A percentile compares a stretch with the other conserved stretches of the same genome.
These are phyloP conservation scores for Nomia melanderi DNA, from an alignment of 1,140 invertebrate genomes.

Conservation along the genomic window DNA sequence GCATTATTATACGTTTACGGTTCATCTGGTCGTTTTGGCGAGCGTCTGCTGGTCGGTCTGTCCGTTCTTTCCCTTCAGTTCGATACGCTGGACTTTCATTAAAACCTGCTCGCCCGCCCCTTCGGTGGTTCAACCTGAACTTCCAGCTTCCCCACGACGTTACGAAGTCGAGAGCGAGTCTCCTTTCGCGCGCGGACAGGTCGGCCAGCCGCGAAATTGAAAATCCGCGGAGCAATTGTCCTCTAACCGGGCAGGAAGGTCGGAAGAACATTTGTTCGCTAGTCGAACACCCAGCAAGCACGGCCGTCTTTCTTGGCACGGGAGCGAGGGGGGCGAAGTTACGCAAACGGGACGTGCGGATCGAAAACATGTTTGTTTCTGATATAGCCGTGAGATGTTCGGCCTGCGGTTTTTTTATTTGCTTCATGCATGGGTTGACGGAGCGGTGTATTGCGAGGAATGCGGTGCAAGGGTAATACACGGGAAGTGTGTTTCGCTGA, in stretches of 20 bases:
- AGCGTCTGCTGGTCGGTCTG: background rate
- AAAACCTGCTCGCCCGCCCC: constrained; percentile 20
- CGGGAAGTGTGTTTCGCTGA: no score
- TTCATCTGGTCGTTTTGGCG: constrained; percentile 43
- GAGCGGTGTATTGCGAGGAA: no score
- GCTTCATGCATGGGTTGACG: background rate
- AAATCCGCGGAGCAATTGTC: constrained; percentile 35
- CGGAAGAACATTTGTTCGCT: background rate
- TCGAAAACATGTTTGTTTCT: constrained; percentile 6
- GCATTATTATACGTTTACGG: constrained; percentile 51
- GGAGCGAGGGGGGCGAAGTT: background rate
- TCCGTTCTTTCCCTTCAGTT: background rate
- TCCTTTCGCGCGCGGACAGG: background rate
- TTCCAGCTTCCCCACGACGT: constrained; percentile 1
- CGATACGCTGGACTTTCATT: constrained; percentile 45
- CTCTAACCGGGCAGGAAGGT: background rate
- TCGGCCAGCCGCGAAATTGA: constrained; percentile 40
- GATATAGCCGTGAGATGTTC: background rate
- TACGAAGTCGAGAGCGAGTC: background rate
- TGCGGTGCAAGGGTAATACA: no score
- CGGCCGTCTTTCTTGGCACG: background rate
- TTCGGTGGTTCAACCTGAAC: background rate
- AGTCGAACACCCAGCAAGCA: background rate
- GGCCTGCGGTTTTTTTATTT: background rate
- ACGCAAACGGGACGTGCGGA: background rate